A percentile compares a stretch with the other conserved stretches of the same genome.
These are phyloP conservation scores for Poeciliopsis infans DNA, from an alignment of 2,797 vertebrate species.

Conservation along the genomic window DNA sequence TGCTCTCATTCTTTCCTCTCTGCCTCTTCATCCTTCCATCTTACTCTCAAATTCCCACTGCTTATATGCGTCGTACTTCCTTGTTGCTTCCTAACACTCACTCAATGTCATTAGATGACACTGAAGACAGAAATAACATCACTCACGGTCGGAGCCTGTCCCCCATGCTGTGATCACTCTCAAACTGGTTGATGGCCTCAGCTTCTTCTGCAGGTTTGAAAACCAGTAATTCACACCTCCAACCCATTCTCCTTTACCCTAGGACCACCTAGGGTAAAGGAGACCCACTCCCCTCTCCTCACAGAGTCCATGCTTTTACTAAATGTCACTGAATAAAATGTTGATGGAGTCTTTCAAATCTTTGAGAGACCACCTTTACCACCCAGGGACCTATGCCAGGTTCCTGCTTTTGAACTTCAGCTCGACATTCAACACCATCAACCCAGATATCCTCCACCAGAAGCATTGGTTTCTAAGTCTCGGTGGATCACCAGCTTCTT, in stretches of 20 bases:
- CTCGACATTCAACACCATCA: neutral
- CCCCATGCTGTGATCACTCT: neutral
- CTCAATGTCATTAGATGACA: conserved; percentile 44
- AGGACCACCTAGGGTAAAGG: no score
- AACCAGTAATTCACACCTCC: neutral
- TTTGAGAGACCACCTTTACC: no score
- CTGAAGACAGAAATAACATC: conserved; percentile 36
- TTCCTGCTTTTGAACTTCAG: neutral
- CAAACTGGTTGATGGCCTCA: neutral
- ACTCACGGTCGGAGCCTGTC: neutral
- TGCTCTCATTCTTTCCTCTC: conserved; percentile 29
- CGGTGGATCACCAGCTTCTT: neutral
- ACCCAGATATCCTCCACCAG: neutral
- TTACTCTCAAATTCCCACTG: conserved; percentile 52
- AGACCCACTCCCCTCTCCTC: no score
- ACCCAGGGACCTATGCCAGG: no score
- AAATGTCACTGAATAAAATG: no score
- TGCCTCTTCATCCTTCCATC: conserved; percentile 59
- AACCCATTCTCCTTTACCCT: neutral
- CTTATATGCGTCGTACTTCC: conserved; percentile 45
- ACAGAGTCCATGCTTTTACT: no score
- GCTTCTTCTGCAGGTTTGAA: neutral
- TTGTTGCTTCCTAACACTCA: conserved; percentile 40
- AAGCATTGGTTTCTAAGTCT: neutral
- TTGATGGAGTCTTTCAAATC: no score